Base-by-base conservation (phyloP, 2,888 invertebrate species). In the Copidosoma aretas region DNA sequence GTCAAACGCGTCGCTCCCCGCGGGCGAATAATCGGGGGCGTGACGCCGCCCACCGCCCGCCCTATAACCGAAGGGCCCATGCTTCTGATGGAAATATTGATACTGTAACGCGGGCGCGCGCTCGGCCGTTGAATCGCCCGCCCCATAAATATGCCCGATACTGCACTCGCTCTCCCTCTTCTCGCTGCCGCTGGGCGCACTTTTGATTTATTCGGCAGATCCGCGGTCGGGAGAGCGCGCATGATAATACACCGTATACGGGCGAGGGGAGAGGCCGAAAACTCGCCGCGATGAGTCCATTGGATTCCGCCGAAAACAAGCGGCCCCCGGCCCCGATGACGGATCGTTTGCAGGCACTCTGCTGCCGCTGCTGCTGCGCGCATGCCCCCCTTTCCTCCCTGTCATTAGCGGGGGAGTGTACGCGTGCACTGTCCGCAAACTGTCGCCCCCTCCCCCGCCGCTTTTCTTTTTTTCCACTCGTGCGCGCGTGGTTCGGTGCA, bases 1-100 rank as follows among this genome's bases (percentile, higher is more conserved):
- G 83, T 83, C 82, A 83, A 83, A 83, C 80, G 78, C 79, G 79
- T 76, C 76, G 19, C 22, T 10, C n/a, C 53, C 32, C 32, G 49
- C 17, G 10, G 17, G 4, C 49, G 49, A 15, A 52, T 2, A 52
- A 19, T 52, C 52, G 52, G 22, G 52, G 22, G 52, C 22, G 52
- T 52, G 19, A 51, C 51, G 10, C n/a, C n/a, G n/a, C n/a, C n/a
- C n/a, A 5, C 80, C 78, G 75, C 72, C 68, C 73, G 79, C 75
- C 77, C 78, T 76, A n/a, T n/a, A n/a, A n/a, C 73, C 71, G 82
- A 80, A 81, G 82, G 25, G 19, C 49, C 57, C 80, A 81, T 84
- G 84, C 81, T 82, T 81, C 80, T 84, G 84, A 83, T 84, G 82
- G 84, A 84, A 83, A 83, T 84, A 84, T 83, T 82, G 84, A 82